Percentiles rank a stretch among this genome's conserved stretches.
Conservation (phyloP, 2,888 invertebrate genomes). For the Steinernema hermaphroditum region DNA sequence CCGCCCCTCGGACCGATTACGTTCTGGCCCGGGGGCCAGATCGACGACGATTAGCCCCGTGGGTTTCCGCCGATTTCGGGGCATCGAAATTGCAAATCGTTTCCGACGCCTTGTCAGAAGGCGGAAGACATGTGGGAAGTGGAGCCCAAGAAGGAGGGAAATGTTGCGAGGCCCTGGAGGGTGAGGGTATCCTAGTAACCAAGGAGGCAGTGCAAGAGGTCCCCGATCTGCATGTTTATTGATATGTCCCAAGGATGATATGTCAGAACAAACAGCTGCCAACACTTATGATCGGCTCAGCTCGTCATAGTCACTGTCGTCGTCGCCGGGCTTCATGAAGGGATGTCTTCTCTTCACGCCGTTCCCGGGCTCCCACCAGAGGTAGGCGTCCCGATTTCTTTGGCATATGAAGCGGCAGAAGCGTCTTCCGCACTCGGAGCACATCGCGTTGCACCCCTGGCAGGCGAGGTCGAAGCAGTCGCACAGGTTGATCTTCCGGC, state of each 20-base stretch:
- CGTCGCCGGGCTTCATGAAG: neutral
- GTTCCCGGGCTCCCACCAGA: neutral
- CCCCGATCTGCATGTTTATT: too few relatives aligned
- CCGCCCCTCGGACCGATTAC: slow-evolving; percentile 21
- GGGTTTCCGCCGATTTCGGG: slow-evolving; percentile 14
- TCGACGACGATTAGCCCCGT: neutral
- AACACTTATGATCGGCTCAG: too few relatives aligned
- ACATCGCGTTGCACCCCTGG: neutral
- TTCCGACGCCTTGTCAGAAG: slow-evolving; percentile 3
- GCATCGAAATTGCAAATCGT: neutral
- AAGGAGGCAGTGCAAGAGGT: too few relatives aligned
- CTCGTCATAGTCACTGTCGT: too few relatives aligned
- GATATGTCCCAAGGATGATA: too few relatives aligned
- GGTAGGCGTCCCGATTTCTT: neutral
- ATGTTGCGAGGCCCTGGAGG: slow-evolving; percentile 23
- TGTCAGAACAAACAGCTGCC: too few relatives aligned
- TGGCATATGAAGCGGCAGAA: neutral
- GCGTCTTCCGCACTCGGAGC: neutral
- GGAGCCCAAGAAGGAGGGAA: neutral
- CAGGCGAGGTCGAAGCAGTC: neutral
- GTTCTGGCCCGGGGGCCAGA: too few relatives aligned
- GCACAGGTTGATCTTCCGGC: neutral
- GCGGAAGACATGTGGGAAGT: neutral
- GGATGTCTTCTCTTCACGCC: neutral
- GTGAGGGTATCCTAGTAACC: too few relatives aligned